Base-by-base conservation (phyloP, 2,797 vertebrate species). In the Nannoperca obscura region DNA sequence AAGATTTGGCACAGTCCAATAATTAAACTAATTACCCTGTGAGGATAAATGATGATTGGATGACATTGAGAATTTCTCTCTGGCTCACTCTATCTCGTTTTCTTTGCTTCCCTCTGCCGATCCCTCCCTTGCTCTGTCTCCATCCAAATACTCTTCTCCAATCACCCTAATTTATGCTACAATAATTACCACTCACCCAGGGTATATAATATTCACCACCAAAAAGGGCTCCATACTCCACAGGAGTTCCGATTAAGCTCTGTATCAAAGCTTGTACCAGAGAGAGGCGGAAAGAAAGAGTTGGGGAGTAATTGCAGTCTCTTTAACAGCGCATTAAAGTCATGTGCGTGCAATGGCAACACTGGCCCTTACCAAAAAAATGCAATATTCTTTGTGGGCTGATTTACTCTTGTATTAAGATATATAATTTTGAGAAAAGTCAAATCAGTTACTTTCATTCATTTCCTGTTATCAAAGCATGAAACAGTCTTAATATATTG, bases 81-180 rank as follows among this genome's bases (percentile, higher is more conserved):
- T 86, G 66, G 58, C 88, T 90, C 80, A 57, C 65, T 76, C 75
- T 74, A 62, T 84, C 76, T 85, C 85, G 66, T 73, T 80, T 83
- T 64, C 17, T 3, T 83, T 86, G 78, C 53, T 78, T 79, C 72
- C 78, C 75, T 82, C 75, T 71, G 73, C 72, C 64, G 38, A 81
- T 88, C 86, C 85, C 82, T 88, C 88, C 76, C 74, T 49, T 70
- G 72, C 78, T 87, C 84, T 46, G 53, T 84, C 86, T 86, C 76
- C 74, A 89, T 89, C 83, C 85, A 87, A 90, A 91, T 82, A 73
- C 75, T 87, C 81, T 85, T 89, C 85, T 90, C 90, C 89, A 92
- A 93, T 93, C 90, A 92, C 87, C 90, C 89, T 94, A 92, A 95
- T 95, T 95, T 94, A 93, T 94, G 89, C 91, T 90, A 84, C 87